Percentiles rank a stretch among this genome's conserved stretches.
These are phyloP conservation scores for Pyrrhia umbra DNA, from an alignment of 2,888 invertebrate species.

Conservation along the genomic window DNA sequence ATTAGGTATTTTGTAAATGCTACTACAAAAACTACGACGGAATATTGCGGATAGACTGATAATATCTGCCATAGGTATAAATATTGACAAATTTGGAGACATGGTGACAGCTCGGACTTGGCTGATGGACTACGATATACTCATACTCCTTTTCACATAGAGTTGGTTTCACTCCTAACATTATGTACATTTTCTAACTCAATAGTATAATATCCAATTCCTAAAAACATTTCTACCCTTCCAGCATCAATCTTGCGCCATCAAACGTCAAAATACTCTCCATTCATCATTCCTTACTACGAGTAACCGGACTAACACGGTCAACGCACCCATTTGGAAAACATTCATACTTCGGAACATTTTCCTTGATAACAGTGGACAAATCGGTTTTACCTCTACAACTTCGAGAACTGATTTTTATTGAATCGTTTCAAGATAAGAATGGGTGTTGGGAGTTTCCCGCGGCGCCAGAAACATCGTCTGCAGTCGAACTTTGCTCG, in stretches of 20 bases:
- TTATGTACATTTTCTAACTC: background rate
- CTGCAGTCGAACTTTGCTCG: conserved; percentile 51
- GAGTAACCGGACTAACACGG: conserved; percentile 36
- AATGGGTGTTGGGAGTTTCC: conserved; percentile 52
- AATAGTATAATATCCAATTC: too few species aligned
- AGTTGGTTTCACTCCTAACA: background rate
- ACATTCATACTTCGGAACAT: conserved; percentile 59
- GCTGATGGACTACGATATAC: too few species aligned
- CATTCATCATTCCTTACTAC: conserved; percentile 39
- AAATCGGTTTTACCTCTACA: conserved; percentile 61
- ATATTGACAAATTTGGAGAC: too few species aligned
- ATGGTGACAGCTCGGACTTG: too few species aligned
- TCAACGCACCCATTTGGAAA: conserved; percentile 58
- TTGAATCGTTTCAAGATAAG: conserved; percentile 61
- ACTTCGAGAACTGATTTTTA: conserved; percentile 61
- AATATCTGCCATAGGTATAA: too few species aligned
- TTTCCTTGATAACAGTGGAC: conserved; percentile 62
- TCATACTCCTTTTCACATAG: too few species aligned
- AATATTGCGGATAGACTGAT: too few species aligned
- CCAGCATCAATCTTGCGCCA: conserved; percentile 30
- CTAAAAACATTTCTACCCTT: conserved; percentile 15
- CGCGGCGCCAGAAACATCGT: conserved; percentile 53
- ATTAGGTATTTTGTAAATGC: too few species aligned
- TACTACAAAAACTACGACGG: too few species aligned
- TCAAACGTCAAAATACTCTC: conserved; percentile 10